phyloP scores from a whole-genome alignment of 2,797 vertebrate species.

The Menidia menidia region DNA sequence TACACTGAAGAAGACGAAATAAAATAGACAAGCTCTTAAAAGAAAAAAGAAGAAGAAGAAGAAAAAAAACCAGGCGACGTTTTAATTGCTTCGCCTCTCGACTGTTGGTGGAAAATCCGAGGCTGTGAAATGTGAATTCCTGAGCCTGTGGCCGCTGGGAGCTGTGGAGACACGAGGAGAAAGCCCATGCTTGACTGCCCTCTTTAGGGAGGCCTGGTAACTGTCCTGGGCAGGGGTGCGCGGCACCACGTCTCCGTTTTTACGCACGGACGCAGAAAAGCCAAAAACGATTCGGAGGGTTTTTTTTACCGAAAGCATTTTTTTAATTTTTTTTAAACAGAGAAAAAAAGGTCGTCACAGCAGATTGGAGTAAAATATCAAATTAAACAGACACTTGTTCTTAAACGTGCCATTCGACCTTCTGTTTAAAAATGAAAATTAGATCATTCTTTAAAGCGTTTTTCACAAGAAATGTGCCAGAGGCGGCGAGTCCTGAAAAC shows the following conservation, averaged over 20 bases:
- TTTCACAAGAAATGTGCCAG: neutral
- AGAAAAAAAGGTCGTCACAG: neutral
- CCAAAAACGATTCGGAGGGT: neutral
- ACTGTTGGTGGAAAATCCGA: constrained; percentile 72
- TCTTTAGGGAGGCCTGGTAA: constrained; percentile 93
- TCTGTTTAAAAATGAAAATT: neutral
- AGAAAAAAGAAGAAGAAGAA: no score
- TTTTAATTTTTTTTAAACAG: constrained; percentile 21
- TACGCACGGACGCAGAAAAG: constrained; percentile 48
- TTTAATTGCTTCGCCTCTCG: constrained; percentile 80
- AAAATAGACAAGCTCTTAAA: constrained; percentile 43
- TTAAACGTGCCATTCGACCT: neutral
- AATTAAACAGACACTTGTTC: neutral
- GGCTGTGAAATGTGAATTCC: constrained; percentile 81
- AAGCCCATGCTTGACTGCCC: constrained; percentile 92
- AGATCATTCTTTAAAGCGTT: neutral
- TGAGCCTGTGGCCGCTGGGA: constrained; percentile 76
- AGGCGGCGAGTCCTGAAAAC: neutral
- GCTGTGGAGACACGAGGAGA: constrained; percentile 76
- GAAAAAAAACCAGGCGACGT: constrained; percentile 74
- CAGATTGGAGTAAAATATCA: neutral
- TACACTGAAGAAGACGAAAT: constrained; percentile 66
- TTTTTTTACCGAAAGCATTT: constrained; percentile 8
- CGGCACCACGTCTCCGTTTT: constrained; percentile 33
- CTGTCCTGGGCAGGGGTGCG: constrained; percentile 76